These are phyloP conservation scores for Choloepus didactylus DNA, from an alignment of 2,797 vertebrate species.

Conservation along the genomic window DNA sequence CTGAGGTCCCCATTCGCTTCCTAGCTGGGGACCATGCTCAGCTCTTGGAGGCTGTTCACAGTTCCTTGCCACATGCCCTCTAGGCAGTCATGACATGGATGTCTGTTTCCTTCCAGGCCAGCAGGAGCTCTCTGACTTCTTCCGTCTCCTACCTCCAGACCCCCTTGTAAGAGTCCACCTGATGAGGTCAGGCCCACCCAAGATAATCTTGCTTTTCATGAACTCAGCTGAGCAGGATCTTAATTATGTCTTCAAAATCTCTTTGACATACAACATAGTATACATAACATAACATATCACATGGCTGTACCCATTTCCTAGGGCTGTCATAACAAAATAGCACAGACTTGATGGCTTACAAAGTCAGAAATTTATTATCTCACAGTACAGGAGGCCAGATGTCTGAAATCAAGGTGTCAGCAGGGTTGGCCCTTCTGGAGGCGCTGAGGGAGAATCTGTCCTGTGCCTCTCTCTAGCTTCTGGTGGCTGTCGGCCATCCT, in stretches of 20 bases:
- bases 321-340: no score
- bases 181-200: background rate
- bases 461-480: no score
- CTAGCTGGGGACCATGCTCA: background rate
- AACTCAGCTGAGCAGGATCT: background rate
- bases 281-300: background rate
- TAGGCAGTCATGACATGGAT: background rate
- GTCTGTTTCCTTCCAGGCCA: background rate
- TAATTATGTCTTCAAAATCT: background rate
- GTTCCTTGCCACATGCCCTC: no score
- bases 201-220: background rate
- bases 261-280: background rate
- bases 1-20: background rate
- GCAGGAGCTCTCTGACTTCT: background rate
- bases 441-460: no score
- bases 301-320: no score
- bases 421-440: no score
- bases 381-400: no score
- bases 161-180: background rate
- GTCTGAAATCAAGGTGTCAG: no score
- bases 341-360: no score
- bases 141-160: background rate
- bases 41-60: no score
- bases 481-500: no score
- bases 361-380: no score